phyloP scores from a whole-genome alignment of 2,113 vertebrate genomes.

The Athene noctua region DNA sequence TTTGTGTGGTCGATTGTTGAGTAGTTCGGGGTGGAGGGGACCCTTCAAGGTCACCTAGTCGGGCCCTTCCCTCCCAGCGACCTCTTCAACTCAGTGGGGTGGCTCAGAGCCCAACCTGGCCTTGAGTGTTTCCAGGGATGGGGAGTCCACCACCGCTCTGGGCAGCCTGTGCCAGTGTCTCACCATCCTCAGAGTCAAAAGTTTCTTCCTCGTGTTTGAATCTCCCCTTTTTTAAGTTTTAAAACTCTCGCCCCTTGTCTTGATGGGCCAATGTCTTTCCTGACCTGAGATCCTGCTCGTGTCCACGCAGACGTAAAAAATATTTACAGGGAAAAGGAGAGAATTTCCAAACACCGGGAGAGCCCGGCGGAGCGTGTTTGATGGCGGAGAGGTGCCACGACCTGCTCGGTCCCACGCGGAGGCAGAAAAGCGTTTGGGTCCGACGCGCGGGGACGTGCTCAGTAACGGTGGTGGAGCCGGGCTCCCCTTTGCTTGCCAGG shows the following conservation, averaged over 20 bases:
- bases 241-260: too few relatives aligned
- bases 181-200: fast-evolving
- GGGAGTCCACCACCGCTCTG: not conserved
- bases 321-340: not conserved
- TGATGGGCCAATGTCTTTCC: not conserved
- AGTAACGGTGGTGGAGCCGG: too few relatives aligned
- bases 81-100: too few relatives aligned
- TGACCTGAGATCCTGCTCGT: not conserved
- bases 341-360: not conserved
- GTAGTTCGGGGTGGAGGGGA: not conserved
- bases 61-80: too few relatives aligned
- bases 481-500: not conserved
- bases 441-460: not conserved
- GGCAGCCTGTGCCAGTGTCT: too few relatives aligned
- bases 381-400: not conserved
- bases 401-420: not conserved
- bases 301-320: not conserved
- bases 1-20: not conserved
- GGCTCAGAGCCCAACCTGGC: not conserved
- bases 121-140: too few relatives aligned
- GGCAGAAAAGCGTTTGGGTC: not conserved
- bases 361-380: not conserved
- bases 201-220: not conserved
- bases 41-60: not conserved
- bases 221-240: too few relatives aligned